Conservation (phyloP, 1,140 invertebrate species). For the Trichonephila clavipes region DNA sequence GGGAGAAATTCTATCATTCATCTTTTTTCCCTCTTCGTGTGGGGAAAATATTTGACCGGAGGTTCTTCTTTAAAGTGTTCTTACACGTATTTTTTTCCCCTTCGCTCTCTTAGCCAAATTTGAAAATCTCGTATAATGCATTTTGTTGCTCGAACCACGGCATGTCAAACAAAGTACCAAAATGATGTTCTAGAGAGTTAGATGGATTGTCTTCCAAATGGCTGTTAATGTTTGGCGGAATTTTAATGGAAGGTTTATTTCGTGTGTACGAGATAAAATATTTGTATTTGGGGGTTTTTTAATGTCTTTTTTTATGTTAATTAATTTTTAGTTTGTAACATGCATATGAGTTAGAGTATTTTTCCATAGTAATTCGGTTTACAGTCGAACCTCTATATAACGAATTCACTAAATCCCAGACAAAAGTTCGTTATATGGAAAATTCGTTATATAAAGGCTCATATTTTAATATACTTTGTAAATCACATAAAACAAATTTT, state of each 20-base stretch:
- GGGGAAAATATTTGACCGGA: constrained; percentile 71
- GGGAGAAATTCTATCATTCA: constrained; percentile 70
- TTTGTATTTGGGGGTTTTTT: too few species aligned
- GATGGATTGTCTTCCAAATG: neutral
- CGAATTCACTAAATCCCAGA: too few species aligned
- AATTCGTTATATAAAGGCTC: too few species aligned
- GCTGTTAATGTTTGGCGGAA: neutral
- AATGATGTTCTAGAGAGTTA: constrained; percentile 7
- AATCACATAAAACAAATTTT: too few species aligned
- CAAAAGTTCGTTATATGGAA: too few species aligned
- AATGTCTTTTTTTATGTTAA: too few species aligned
- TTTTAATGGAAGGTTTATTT: neutral
- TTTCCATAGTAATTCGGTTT: too few species aligned
- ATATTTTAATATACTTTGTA: too few species aligned
- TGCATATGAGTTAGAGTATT: too few species aligned
- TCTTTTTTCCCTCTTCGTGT: constrained; percentile 17
- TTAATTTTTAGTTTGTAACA: too few species aligned
- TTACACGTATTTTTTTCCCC: constrained; percentile 30
- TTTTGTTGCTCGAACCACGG: constrained; percentile 7
- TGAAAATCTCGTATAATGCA: constrained; percentile 56
- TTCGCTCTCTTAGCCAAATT: constrained; percentile 50
- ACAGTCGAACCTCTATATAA: too few species aligned
- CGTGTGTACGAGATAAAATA: too few species aligned
- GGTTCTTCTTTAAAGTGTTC: constrained; percentile 67
- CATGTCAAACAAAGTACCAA: constrained; percentile 26